Conservation (phyloP, 2,797 vertebrate genomes). For the Melanotaenia pygmaea region DNA sequence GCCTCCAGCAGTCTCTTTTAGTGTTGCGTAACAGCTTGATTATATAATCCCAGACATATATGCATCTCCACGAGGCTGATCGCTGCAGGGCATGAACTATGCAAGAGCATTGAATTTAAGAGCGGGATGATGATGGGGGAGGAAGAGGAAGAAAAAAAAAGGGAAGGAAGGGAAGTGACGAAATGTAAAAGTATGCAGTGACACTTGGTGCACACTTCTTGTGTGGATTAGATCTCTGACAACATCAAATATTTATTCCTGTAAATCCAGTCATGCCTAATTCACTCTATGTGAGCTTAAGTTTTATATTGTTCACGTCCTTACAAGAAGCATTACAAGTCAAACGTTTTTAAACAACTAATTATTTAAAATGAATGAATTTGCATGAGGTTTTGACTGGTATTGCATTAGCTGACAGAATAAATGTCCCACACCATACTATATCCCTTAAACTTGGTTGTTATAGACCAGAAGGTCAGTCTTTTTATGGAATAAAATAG, state of each 20-base stretch:
- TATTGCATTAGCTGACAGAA: not conserved
- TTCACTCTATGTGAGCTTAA: constrained; percentile 14
- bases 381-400: not conserved
- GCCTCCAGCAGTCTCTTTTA: constrained; percentile 59
- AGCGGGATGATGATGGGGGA: constrained; percentile 1
- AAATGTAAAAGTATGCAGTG: constrained; percentile 19
- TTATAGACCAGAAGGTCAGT: not conserved
- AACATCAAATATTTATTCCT: constrained; percentile 16
- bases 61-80: constrained; percentile 75
- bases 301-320: not conserved
- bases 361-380: not conserved
- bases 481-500: not conserved
- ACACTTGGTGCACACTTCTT: not conserved
- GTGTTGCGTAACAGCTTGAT: constrained; percentile 79
- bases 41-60: constrained; percentile 83
- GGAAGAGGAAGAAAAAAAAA: constrained; percentile 8
- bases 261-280: constrained; percentile 11
- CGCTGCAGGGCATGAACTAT: constrained; percentile 62
- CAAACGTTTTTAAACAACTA: not conserved
- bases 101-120: constrained; percentile 54
- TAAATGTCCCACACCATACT: not conserved
- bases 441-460: not conserved
- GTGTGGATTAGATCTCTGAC: constrained; percentile 17
- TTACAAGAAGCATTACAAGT: constrained; percentile 1
- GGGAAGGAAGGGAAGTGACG: not conserved